Evolutionary conservation across 2,113 vertebrate genomes (phyloP).

Genomic region (Chamaea fasciata): DNA sequence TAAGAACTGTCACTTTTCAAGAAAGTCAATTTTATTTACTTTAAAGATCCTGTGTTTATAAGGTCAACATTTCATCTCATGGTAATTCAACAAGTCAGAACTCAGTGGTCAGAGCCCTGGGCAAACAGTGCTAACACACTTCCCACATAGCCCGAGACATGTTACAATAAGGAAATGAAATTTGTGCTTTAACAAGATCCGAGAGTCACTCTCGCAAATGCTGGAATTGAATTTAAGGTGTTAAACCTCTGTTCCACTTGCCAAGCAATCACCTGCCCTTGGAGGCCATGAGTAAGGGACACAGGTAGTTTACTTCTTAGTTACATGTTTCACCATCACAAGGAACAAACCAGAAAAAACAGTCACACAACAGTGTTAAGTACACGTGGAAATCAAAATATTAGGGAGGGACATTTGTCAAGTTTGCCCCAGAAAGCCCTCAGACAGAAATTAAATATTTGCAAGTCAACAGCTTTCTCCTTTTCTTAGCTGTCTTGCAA

Average conservation of each 20-base stretch:
- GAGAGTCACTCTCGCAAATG: accelerated
- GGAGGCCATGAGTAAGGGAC: background rate
- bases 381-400: background rate
- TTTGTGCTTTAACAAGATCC: background rate
- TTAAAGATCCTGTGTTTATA: background rate
- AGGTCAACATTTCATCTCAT: background rate
- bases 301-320: background rate
- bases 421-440: background rate
- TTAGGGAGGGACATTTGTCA: background rate
- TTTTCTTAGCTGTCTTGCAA: background rate
- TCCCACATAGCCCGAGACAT: accelerated
- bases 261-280: background rate
- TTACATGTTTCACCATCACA: background rate
- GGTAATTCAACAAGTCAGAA: background rate
- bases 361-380: background rate
- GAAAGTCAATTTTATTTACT: background rate
- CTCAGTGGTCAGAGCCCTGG: background rate
- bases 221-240: background rate
- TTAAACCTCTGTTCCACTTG: background rate
- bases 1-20: background rate
- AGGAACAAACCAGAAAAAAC: background rate
- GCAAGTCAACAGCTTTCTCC: background rate
- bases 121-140: background rate
- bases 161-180: accelerated
- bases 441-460: background rate